Percentiles rank a stretch among this genome's conserved stretches.
These are phyloP conservation scores for Phengaris arion DNA, from an alignment of 2,888 invertebrate species.

Conservation along the genomic window DNA sequence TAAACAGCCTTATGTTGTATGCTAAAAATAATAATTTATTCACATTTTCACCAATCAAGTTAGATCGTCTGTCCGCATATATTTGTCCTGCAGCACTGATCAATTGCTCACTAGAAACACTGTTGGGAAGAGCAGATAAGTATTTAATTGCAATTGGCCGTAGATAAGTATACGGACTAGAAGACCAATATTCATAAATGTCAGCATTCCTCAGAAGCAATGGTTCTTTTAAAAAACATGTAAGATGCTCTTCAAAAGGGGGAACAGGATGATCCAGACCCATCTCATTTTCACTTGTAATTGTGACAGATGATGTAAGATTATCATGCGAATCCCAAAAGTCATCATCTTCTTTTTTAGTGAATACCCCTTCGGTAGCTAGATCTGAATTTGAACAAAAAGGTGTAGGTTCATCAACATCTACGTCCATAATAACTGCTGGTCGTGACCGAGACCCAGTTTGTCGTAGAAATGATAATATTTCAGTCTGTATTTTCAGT, in stretches of 20 bases:
- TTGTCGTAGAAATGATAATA: slow-evolving; percentile 14
- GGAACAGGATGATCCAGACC: no score
- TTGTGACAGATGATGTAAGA: no score
- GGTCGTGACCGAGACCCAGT: no score
- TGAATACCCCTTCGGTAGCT: no score
- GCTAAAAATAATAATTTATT: slow-evolving; percentile 37
- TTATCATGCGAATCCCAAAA: no score
- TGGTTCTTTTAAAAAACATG: no score
- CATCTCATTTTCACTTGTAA: no score
- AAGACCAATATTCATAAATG: slow-evolving; percentile 27
- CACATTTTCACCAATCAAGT: slow-evolving; percentile 38
- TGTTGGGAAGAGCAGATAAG: slow-evolving; percentile 39
- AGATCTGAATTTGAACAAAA: no score
- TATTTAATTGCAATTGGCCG: slow-evolving; percentile 32
- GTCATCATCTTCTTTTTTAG: no score
- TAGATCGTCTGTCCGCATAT: slow-evolving; percentile 34
- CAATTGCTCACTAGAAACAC: slow-evolving; percentile 40
- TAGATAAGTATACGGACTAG: slow-evolving; percentile 26
- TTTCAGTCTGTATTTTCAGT: slow-evolving; percentile 28
- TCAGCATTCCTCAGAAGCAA: background rate
- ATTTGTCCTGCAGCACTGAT: slow-evolving; percentile 41
- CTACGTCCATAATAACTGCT: no score
- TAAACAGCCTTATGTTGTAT: slow-evolving; percentile 37
- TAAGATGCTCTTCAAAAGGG: no score
- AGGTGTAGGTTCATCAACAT: no score